Evolutionary conservation across 2,113 vertebrate species (phyloP).

Genomic region (Carassius auratus): DNA sequence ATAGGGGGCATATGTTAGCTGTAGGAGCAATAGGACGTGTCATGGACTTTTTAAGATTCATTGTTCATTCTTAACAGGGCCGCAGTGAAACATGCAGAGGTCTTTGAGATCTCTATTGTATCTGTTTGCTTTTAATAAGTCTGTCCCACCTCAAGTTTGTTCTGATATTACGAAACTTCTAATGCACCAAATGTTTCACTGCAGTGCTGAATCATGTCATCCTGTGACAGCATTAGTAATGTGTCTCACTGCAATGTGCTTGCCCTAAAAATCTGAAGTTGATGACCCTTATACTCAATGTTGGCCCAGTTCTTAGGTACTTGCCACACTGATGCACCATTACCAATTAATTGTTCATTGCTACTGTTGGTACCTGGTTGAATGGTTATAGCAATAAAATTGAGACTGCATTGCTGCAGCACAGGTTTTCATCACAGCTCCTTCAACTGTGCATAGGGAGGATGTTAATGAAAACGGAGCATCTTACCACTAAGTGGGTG

Average conservation of each 20-base stretch:
- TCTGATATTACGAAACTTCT: not conserved
- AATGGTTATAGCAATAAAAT: not conserved
- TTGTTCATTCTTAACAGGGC: not conserved
- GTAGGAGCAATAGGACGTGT: not conserved
- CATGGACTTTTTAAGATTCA: not conserved
- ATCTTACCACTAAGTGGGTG: conserved; percentile 88
- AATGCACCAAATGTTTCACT: conserved; percentile 43
- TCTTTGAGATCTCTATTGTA: not conserved
- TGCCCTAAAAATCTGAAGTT: conserved; percentile 9
- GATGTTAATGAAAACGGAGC: conserved; percentile 6
- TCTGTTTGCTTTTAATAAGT: conserved; percentile 10
- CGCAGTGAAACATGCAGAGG: not conserved
- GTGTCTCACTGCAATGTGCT: not conserved
- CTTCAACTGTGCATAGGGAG: conserved; percentile 15
- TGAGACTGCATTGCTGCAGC: conserved; percentile 29
- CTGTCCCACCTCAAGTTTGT: not conserved
- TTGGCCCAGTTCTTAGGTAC: not conserved
- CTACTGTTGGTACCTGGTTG: not conserved
- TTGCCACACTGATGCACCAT: not conserved
- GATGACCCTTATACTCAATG: not conserved
- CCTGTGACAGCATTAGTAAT: conserved; percentile 30
- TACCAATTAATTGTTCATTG: not conserved
- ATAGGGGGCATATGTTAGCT: conserved; percentile 44
- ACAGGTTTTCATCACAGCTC: not conserved
- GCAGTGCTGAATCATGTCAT: conserved; percentile 6